Evolutionary conservation across 2,113 vertebrate species (phyloP).

Genomic region (Coracopsis vasa): DNA sequence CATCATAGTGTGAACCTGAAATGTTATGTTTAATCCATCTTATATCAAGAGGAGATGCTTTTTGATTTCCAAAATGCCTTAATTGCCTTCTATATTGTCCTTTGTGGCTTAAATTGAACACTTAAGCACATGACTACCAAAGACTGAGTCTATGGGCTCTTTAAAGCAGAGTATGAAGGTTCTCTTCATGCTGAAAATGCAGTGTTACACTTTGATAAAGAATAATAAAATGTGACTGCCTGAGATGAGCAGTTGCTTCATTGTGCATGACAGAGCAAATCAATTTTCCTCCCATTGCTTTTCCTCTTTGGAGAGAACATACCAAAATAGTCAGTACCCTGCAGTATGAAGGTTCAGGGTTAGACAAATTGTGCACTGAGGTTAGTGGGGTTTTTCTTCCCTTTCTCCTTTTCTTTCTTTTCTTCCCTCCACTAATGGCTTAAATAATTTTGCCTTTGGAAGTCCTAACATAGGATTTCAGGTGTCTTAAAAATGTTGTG

Average conservation of each 20-base stretch:
- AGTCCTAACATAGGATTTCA: not conserved
- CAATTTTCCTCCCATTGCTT: slow-evolving; percentile 42
- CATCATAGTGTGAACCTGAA: not conserved
- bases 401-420: not conserved
- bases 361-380: not conserved
- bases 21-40: not conserved
- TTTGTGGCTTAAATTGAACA: not conserved
- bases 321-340: not conserved
- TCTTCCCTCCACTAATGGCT: not conserved
- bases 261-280: slow-evolving; percentile 44
- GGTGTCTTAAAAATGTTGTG: not conserved
- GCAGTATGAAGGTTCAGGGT: not conserved
- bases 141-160: not conserved
- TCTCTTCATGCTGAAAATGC: slow-evolving; percentile 24
- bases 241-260: slow-evolving; percentile 42
- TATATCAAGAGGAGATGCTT: not conserved
- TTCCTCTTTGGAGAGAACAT: slow-evolving; percentile 30
- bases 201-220: not conserved
- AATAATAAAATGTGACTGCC: slow-evolving; percentile 27
- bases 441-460: not conserved
- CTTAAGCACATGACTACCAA: not conserved
- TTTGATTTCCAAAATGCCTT: not conserved
- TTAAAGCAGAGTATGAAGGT: not conserved
- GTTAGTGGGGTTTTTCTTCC: not conserved
- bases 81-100: not conserved